Base-by-base conservation (phyloP, 2,113 vertebrate genomes). In the Mastomys natalensis region DNA sequence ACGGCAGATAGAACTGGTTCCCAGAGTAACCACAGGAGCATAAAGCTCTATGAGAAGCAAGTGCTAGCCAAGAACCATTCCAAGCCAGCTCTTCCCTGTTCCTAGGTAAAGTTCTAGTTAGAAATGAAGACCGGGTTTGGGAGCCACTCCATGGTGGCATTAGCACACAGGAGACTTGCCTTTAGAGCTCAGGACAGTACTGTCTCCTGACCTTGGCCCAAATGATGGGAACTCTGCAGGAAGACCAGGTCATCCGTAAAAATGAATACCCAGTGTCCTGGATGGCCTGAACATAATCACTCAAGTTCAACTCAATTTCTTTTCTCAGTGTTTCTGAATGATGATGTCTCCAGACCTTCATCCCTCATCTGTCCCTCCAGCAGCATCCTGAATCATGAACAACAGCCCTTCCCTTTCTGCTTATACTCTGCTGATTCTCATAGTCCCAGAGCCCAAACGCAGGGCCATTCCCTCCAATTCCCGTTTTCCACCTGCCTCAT, bases 1-100 rank as follows among this genome's bases (percentile, higher is more conserved):
- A 58, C 60, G 84, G 66, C 90, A 87, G 68, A 58, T 45, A 70
- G 93, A 68, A 85, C 48, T 22, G 22, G 81, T 85, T 92, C 85
- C 87, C 90, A 48, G 29, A 93, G 84, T 68, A 92, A 82, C 78
- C 51, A 43, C 91, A 78, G 53, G n/a, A 51, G 74, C 40, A 1
- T 24, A 70, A 90, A 74, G 31, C 60, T n/a, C 89, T 92, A 70
- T 16, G 31, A n/a, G 62, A 45, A 64, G 58, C 68, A 29, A 13
- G 37, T 37, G 26, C 51, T 34, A 19, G 87, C 77, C 93, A 26
- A 51, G 15, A 94, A 93, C 91, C 72, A 45, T 7, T 48, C 74
- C 24, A 1, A 40, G 55, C 81, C 17, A 34, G 51, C 60, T 43
- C 73, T n/a, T n/a, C 37, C 86, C 87, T 29, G 0, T 62, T 4